Base-by-base conservation (phyloP, 1,140 invertebrate species). In the Telenomus remus region DNA sequence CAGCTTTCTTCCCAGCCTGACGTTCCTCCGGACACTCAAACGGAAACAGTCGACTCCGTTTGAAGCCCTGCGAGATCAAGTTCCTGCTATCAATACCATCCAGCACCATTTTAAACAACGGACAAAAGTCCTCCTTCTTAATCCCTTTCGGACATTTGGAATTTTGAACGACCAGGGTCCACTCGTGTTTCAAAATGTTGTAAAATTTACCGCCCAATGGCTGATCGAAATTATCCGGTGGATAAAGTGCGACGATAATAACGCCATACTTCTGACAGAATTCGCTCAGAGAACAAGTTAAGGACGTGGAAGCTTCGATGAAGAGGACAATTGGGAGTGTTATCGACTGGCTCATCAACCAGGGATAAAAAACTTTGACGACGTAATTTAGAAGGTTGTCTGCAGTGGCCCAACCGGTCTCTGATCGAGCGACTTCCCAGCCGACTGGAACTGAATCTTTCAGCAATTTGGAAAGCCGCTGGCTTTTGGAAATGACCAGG, bases 121-220 rank as follows among this genome's bases (percentile, higher is more conserved):
- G 66, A 47, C 66, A 70, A 19, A 70, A 70, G 33, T 70, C 57
- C 13, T 70, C 66, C 11, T 9, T 50, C 12, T 56, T 61, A 1
- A 70, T 43, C 0, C 50, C 57, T 6, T 47, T 44, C 2, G 12
- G 3, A 34, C 2, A 43, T 46, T 53, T 63, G 1, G 15, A 27
- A 0, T n/a, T 4, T 1, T 5, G 49, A 5, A 14, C 11, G 0
- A 56, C 5, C 0, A 19, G 5, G 0, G 13, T 51, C 68, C 68
- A 71, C 16, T 57, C 43, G 0, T 57, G 10, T 11, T 50, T 51
- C 16, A 70, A 11, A 0, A 27, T 14, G 0, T 35, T 15, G 12
- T 47, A 63, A 49, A 71, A 57, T 0, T 46, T 9, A 11, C 63
- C 53, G 43, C 57, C 59, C 3, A 71, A n/a, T 8, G 59, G 59